A percentile compares a stretch with the other conserved stretches of the same genome.
These are phyloP conservation scores for Psylliodes chrysocephalus DNA, from an alignment of 2,888 invertebrate genomes.

Conservation along the genomic window DNA sequence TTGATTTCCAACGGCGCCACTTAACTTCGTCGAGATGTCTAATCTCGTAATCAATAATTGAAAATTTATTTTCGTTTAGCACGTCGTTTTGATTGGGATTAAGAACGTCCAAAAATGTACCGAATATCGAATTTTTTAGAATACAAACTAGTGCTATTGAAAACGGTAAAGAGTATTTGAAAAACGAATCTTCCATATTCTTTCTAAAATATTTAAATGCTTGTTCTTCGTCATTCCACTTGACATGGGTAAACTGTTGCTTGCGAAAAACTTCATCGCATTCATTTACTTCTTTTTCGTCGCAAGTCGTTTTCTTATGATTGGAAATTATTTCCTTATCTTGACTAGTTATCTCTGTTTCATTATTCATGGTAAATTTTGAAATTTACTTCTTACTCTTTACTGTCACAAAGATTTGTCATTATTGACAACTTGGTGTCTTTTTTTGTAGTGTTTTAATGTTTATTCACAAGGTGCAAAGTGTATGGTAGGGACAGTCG, in stretches of 20 bases:
- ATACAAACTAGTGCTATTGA: slow-evolving; percentile 32
- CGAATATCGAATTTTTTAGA: slow-evolving; percentile 50
- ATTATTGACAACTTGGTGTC: no score
- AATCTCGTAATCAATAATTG: slow-evolving; percentile 50
- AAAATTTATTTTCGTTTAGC: slow-evolving; percentile 53
- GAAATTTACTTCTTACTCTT: background rate
- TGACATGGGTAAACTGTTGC: no score
- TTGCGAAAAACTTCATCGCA: no score
- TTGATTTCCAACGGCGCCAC: slow-evolving; percentile 41
- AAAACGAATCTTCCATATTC: slow-evolving; percentile 17
- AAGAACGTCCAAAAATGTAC: slow-evolving; percentile 53
- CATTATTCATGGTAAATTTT: background rate
- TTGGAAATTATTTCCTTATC: no score
- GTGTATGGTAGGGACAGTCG: no score
- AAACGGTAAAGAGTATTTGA: slow-evolving; percentile 32
- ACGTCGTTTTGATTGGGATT: slow-evolving; percentile 51
- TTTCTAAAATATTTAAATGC: slow-evolving; percentile 32
- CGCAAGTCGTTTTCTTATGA: slow-evolving; percentile 22
- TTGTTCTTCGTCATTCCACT: slow-evolving; percentile 40
- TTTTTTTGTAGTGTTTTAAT: no score
- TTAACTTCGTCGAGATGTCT: slow-evolving; percentile 45
- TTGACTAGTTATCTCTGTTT: no score
- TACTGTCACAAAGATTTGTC: no score
- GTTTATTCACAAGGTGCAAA: no score
- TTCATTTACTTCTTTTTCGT: no score